These are phyloP conservation scores for Labeo catla DNA, from an alignment of 2,113 vertebrate genomes.

Conservation along the genomic window DNA sequence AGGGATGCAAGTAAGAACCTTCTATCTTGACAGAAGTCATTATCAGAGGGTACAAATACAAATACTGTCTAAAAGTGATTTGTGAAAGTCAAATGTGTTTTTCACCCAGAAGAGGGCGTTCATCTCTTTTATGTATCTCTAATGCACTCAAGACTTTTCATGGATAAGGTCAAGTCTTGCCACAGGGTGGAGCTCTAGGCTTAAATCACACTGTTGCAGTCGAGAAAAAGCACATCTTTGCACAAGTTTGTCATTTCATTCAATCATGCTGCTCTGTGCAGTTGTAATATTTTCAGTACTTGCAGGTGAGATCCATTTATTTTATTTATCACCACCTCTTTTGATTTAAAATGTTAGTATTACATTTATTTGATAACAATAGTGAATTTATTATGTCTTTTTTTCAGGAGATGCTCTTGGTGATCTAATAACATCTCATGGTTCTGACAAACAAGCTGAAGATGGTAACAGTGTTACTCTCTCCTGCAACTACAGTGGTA, in stretches of 20 bases:
- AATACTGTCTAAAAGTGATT: not conserved
- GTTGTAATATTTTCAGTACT: not conserved
- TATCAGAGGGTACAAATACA: not conserved
- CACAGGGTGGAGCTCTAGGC: slow-evolving; percentile 19
- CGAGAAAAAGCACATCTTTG: not conserved
- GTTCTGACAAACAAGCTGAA: not conserved
- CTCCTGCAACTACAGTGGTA: no score
- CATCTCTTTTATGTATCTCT: not conserved
- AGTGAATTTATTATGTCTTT: not conserved
- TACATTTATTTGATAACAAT: not conserved
- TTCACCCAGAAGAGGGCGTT: not conserved
- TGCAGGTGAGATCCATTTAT: not conserved
- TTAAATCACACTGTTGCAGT: not conserved
- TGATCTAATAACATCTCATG: not conserved
- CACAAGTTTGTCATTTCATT: not conserved
- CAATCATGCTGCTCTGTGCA: slow-evolving; percentile 1
- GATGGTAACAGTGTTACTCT: no score
- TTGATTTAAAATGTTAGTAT: not conserved
- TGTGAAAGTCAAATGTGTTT: not conserved
- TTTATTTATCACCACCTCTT: not conserved
- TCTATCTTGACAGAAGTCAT: not conserved
- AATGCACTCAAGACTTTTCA: not conserved
- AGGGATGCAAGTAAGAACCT: not conserved
- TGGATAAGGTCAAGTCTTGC: not conserved
- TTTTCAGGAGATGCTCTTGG: not conserved